Base-by-base conservation (phyloP, 2,113 vertebrate species). In the Picathartes gymnocephalus region DNA sequence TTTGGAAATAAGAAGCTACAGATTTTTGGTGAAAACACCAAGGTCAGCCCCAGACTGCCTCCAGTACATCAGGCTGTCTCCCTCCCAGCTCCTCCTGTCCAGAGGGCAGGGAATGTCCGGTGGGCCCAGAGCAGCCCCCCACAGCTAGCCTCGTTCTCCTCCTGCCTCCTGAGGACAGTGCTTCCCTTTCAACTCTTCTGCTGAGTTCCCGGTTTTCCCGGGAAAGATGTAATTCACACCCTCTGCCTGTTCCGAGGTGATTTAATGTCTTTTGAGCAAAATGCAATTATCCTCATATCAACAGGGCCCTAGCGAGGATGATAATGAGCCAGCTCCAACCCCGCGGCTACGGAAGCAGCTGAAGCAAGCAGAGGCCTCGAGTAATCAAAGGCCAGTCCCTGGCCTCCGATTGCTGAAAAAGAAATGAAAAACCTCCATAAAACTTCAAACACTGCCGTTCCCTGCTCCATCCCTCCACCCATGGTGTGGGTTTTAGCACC, bases 211-310 rank as follows among this genome's bases (percentile, higher is more conserved):
- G 23, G 15, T 78, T 94, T 79, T 84, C 76, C 96, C 10, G 2
- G 81, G 60, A 33, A 88, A 96, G 90, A 84, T 35, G 88, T 70
- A 90, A 95, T 92, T 96, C 91, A 86, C 73, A 94, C 86, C 73
- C 66, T 85, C 88, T 13, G 42, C 69, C 95, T 82, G 92, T 93
- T 96, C 96, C 23, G 0, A 0, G 3, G 83, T 95, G 94, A 96
- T 78, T 94, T 92, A 93, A 93, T 79, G 70, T 72, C 83, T 95
- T 97, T 85, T 76, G 93, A 97, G 95, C 79, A 96, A 96, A 90
- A 98, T 97, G 91, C 95, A 97, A 97, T 96, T 95, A 95, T 85
- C 84, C 60, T 50, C 88, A 4, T 92, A 95, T 82, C 94, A 96
- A 97, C 84, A 93, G 85, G 92, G 94, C 94, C 85, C 94, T 22